phyloP scores from a whole-genome alignment of 2,888 invertebrate species.

The Subacronicta megacephala region DNA sequence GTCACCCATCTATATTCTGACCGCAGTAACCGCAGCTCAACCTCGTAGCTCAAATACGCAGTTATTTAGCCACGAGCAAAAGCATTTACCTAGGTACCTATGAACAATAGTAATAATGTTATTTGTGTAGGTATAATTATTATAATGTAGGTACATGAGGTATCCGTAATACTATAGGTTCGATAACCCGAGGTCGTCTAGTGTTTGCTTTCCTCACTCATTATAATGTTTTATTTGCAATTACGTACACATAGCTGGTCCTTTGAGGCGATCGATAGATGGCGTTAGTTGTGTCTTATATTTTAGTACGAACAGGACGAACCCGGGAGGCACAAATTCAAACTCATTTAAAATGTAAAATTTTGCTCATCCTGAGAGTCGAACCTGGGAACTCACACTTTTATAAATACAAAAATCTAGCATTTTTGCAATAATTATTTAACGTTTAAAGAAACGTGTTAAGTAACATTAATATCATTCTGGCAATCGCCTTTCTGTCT shows the following conservation, averaged over 20 bases:
- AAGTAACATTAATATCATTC: no score
- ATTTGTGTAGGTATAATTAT: slow-evolving; percentile 20
- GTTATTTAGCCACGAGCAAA: background rate
- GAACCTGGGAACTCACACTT: no score
- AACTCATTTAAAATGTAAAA: no score
- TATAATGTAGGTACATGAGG: slow-evolving; percentile 19
- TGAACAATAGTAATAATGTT: slow-evolving; percentile 16
- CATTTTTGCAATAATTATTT: no score
- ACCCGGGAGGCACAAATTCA: no score
- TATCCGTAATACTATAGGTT: slow-evolving; percentile 49
- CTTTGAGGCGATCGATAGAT: slow-evolving; percentile 28
- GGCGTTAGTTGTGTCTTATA: slow-evolving; percentile 25
- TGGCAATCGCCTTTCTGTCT: no score
- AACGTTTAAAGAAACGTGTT: no score
- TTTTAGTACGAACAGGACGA: no score
- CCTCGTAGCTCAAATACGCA: background rate
- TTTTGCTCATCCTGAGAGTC: no score
- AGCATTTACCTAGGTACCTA: slow-evolving; percentile 1
- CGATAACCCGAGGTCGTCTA: slow-evolving; percentile 54
- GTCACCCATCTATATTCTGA: slow-evolving; percentile 1
- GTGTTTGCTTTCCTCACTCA: slow-evolving; percentile 49
- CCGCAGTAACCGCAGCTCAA: background rate
- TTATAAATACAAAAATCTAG: no score
- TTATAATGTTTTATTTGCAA: slow-evolving; percentile 49
- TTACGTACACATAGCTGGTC: slow-evolving; percentile 16